These are phyloP conservation scores for Procambarus virginalis DNA, from an alignment of 1,140 invertebrate genomes.

Conservation along the genomic window DNA sequence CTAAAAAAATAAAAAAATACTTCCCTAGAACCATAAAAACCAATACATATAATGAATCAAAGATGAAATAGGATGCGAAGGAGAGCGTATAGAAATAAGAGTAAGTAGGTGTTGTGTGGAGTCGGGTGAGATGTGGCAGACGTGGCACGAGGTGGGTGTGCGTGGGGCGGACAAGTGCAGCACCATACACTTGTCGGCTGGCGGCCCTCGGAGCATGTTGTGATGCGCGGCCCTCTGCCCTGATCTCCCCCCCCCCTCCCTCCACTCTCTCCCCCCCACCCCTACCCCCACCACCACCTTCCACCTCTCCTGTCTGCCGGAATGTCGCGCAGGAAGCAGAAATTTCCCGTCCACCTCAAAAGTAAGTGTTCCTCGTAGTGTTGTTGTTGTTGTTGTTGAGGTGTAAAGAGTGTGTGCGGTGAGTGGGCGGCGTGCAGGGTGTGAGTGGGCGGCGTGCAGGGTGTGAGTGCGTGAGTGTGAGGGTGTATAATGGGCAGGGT, in stretches of 20 bases:
- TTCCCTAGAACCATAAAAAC: too few relatives aligned
- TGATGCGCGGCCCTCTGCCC: neutral
- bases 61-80: too few relatives aligned
- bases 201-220: neutral
- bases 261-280: neutral
- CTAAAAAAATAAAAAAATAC: too few relatives aligned
- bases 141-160: slow-evolving; percentile 19
- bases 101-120: neutral
- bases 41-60: too few relatives aligned
- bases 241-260: neutral
- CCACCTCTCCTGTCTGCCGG: neutral
- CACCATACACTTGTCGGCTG: slow-evolving; percentile 3
- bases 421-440: too few relatives aligned
- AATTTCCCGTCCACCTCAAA: slow-evolving; percentile 26
- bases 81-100: too few relatives aligned
- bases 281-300: neutral
- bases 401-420: too few relatives aligned
- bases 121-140: neutral
- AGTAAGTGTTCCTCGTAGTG: neutral
- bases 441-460: too few relatives aligned
- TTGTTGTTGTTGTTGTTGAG: too few relatives aligned
- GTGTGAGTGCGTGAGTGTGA: too few relatives aligned
- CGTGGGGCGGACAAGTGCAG: slow-evolving; percentile 18
- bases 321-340: slow-evolving; percentile 28
- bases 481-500: too few relatives aligned